Evolutionary conservation across 2,888 invertebrate species (phyloP).

Genomic region (Xestia rhomboidea): DNA sequence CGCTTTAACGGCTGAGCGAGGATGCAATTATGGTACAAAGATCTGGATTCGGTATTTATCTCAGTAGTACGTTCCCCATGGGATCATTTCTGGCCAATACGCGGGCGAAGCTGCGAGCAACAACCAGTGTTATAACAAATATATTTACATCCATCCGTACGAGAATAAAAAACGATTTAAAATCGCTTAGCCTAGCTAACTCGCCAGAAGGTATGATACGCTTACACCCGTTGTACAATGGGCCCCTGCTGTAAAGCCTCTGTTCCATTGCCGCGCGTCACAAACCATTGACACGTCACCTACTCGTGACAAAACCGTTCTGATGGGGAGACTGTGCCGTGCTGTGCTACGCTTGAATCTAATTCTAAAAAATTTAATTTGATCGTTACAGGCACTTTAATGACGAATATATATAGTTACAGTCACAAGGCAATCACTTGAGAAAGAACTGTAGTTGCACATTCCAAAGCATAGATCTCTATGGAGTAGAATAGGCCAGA

Average conservation of each 20-base stretch:
- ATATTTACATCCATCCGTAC: too few relatives aligned
- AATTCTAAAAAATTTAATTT: not conserved
- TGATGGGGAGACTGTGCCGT: conserved; percentile 8
- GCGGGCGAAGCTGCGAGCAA: too few relatives aligned
- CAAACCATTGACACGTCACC: not conserved
- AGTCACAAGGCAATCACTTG: not conserved
- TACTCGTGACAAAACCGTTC: not conserved
- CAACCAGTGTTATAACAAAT: too few relatives aligned
- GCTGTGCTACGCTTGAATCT: not conserved
- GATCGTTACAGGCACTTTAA: not conserved
- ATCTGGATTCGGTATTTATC: too few relatives aligned
- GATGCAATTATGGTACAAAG: too few relatives aligned
- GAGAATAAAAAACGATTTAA: too few relatives aligned
- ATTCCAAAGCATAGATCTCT: not conserved
- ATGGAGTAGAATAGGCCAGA: not conserved
- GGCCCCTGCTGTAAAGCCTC: conserved; percentile 7
- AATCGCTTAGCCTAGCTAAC: too few relatives aligned
- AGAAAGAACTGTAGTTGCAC: not conserved
- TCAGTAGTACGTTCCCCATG: too few relatives aligned
- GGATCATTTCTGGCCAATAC: too few relatives aligned
- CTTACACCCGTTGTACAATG: too few relatives aligned
- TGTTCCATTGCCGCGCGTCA: conserved; percentile 1
- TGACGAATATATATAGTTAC: not conserved
- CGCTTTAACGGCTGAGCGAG: too few relatives aligned
- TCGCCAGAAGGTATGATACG: too few relatives aligned